Conservation (phyloP, 1,140 invertebrate genomes). For the Saccostrea echinata region DNA sequence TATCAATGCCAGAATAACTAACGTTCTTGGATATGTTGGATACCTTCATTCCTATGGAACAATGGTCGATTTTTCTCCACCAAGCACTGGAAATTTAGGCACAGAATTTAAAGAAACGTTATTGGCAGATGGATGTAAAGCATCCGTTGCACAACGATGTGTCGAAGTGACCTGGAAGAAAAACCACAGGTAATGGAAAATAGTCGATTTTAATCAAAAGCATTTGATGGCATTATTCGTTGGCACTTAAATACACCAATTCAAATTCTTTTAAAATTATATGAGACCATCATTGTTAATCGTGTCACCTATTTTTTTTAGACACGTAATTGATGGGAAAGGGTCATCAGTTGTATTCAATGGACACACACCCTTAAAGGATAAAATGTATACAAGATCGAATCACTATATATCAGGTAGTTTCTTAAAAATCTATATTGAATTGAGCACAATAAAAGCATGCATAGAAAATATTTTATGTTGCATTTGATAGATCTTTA, state of each 20-base stretch:
- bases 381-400: slow-evolving; percentile 58
- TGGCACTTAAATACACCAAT: not conserved
- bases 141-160: slow-evolving; percentile 63
- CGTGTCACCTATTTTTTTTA: not conserved
- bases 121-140: slow-evolving; percentile 55
- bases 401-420: slow-evolving; percentile 68
- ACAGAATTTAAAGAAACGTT: slow-evolving; percentile 35
- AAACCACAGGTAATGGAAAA: slow-evolving; percentile 61
- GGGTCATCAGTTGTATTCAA: slow-evolving; percentile 65
- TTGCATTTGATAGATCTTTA: no score
- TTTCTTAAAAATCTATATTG: not conserved
- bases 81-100: slow-evolving; percentile 56
- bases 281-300: not conserved
- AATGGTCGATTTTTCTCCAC: slow-evolving; percentile 62
- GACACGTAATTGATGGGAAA: slow-evolving; percentile 54
- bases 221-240: no score
- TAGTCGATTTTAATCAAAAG: no score
- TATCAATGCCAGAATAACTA: slow-evolving; percentile 58
- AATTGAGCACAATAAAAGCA: no score
- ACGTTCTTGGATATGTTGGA: slow-evolving; percentile 57
- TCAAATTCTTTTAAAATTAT: no score
- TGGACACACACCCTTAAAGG: slow-evolving; percentile 63
- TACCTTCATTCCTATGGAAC: slow-evolving; percentile 58
- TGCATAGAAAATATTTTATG: no score
- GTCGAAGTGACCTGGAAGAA: slow-evolving; percentile 50